A percentile compares a stretch with the other conserved stretches of the same genome.
Conservation (phyloP, 2,888 invertebrate genomes). For the Noctua pronuba region DNA sequence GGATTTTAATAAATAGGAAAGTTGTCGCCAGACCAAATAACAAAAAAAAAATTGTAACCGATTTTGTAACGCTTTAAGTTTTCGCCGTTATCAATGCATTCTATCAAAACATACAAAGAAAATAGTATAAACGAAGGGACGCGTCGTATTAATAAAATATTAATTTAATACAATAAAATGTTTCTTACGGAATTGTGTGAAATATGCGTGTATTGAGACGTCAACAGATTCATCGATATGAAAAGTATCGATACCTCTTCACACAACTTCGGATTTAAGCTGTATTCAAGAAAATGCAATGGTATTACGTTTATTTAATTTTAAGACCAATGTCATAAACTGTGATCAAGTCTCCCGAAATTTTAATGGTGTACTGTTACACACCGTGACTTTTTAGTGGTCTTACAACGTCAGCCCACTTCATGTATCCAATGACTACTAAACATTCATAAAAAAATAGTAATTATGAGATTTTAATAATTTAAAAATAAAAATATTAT, state of each 20-base stretch:
- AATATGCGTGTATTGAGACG: neutral
- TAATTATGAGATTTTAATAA: too few species aligned
- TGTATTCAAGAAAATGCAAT: conserved; percentile 69
- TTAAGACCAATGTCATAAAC: conserved; percentile 26
- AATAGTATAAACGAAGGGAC: neutral
- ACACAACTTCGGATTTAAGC: conserved; percentile 62
- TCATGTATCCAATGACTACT: too few species aligned
- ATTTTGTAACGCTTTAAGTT: neutral
- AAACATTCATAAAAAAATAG: too few species aligned
- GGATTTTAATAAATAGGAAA: neutral
- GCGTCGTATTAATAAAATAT: neutral
- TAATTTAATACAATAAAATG: neutral
- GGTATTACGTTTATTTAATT: conserved; percentile 68
- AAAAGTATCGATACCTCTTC: conserved; percentile 44
- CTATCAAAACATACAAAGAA: neutral
- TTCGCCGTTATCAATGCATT: neutral
- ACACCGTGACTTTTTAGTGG: too few species aligned
- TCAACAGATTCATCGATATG: neutral
- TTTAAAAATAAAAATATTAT: too few species aligned
- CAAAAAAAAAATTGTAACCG: too few species aligned
- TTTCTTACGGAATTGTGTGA: neutral
- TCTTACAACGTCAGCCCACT: too few species aligned
- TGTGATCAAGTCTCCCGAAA: conserved; percentile 1
- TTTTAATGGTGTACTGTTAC: neutral
- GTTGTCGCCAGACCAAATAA: neutral